Evolutionary conservation across 2,113 vertebrate species (phyloP).

Genomic region (Syngnathus floridae): DNA sequence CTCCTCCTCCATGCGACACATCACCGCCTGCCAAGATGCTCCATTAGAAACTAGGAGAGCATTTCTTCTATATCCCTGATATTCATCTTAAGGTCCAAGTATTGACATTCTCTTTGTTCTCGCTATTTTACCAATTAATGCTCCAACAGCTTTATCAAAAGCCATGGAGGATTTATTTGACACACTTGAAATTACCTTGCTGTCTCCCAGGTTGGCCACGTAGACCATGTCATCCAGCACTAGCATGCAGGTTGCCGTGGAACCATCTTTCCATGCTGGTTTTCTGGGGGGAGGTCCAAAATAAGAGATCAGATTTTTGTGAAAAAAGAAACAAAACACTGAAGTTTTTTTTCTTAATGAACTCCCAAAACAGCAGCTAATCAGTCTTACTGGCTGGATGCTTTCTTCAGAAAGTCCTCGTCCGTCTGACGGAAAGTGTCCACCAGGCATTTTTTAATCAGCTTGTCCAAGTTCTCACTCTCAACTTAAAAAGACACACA

Average conservation of each 20-base stretch:
- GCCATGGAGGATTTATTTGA: too few species aligned
- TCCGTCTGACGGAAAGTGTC: slow-evolving; percentile 92
- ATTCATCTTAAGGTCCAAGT: too few species aligned
- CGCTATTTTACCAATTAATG: too few species aligned
- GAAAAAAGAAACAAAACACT: not conserved
- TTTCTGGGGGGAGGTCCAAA: slow-evolving; percentile 70
- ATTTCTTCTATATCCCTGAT: not conserved
- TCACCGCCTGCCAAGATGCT: slow-evolving; percentile 74
- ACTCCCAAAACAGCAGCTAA: not conserved
- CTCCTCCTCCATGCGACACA: slow-evolving; percentile 77
- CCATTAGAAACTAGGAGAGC: not conserved
- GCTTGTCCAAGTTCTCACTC: slow-evolving; percentile 80
- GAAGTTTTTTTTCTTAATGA: too few species aligned
- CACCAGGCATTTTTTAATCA: slow-evolving; percentile 85
- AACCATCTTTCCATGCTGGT: slow-evolving; percentile 94
- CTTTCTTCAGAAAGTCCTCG: slow-evolving; percentile 92
- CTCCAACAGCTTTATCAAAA: too few species aligned
- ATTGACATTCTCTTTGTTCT: too few species aligned
- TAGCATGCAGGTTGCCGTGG: slow-evolving; percentile 89
- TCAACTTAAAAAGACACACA: slow-evolving; percentile 71
- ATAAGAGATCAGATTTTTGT: too few species aligned
- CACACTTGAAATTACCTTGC: slow-evolving; percentile 71
- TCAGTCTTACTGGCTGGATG: slow-evolving; percentile 88
- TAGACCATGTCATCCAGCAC: slow-evolving; percentile 84
- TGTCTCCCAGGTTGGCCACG: slow-evolving; percentile 93